Evolutionary conservation across 1,140 invertebrate species (phyloP), one percentile per base, ranked within the genome.

Genomic region (Lycorma delicatula): DNA sequence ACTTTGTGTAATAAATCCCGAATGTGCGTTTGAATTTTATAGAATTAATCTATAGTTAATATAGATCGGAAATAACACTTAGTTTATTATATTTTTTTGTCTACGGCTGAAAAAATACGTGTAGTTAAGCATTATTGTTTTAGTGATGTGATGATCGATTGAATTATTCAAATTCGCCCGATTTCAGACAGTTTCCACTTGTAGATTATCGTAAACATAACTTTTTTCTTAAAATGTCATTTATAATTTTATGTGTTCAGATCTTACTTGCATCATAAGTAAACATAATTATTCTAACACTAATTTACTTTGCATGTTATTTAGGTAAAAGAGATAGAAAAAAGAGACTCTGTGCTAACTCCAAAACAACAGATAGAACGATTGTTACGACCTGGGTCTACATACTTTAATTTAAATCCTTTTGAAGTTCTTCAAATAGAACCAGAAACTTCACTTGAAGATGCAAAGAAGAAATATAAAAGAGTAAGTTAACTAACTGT

Each of bases 401-500:
- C 93, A 7, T 98, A 97, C 75, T 90, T 95, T 70, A 97, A 97
- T 79, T 79, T 97, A 61, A 97, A 97, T 77, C 93, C 93, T 11
- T 97, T 92, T 74, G 92, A 95, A 78, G 92, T 98, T 27, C 75
- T 98, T 31, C 91, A 98, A 77, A 82, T 98, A 62, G 94, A 98
- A 67, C 91, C 92, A 27, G 89, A 93, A 55, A 81, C 85, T 23
- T 73, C 86, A 27, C 70, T 98, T 36, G 91, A 96, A 66, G 91
- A 95, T 71, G 86, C 97, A 23, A 97, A 97, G 71, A 98, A 96
- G 70, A 96, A 96, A 75, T 99, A 98, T 72, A 83, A 91, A 73
- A 82, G 91, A 66, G 82, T 84, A 70, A 69, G 74, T 71, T 48
- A n/a, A n/a, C n/a, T n/a, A n/a, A n/a, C n/a, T n/a, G n/a, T n/a